phyloP scores from a whole-genome alignment of 2,888 invertebrate species.

The Mesoligia furuncula region DNA sequence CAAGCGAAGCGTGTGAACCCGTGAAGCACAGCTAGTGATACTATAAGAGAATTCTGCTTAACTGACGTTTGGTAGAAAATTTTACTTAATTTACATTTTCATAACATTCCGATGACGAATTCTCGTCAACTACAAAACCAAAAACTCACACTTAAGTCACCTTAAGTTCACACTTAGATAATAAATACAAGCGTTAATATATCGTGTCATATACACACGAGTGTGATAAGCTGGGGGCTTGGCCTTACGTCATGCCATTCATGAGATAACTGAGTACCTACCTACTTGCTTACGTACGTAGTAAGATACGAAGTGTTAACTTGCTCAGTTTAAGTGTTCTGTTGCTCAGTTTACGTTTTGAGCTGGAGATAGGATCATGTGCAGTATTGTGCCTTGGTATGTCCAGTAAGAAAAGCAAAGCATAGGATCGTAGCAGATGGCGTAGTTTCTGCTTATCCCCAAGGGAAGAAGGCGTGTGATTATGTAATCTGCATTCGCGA shows the following conservation, averaged over 20 bases:
- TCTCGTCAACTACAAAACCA: background rate
- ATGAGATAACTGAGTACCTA: conserved; percentile 40
- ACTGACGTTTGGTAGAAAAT: background rate
- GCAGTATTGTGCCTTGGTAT: background rate
- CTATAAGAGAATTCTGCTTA: no score
- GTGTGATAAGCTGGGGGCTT: conserved; percentile 58
- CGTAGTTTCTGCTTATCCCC: background rate
- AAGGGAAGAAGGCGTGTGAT: background rate
- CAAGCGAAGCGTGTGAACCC: no score
- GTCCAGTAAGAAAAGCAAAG: background rate
- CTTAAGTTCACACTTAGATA: conserved; percentile 14
- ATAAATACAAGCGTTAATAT: conserved; percentile 20
- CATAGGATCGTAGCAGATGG: background rate
- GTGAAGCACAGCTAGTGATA: background rate
- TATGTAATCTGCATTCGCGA: no score
- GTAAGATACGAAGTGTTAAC: conserved; percentile 30
- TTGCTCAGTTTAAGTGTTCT: background rate
- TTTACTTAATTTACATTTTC: no score
- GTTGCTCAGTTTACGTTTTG: background rate
- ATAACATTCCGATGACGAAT: background rate
- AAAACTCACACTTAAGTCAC: conserved; percentile 11
- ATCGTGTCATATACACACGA: conserved; percentile 1
- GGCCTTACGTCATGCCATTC: conserved; percentile 64
- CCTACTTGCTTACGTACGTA: background rate
- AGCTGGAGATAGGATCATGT: background rate